Percentiles rank a stretch among this genome's conserved stretches.
These are phyloP conservation scores for Melanostoma mellinum DNA, from an alignment of 2,888 invertebrate species.

Conservation along the genomic window DNA sequence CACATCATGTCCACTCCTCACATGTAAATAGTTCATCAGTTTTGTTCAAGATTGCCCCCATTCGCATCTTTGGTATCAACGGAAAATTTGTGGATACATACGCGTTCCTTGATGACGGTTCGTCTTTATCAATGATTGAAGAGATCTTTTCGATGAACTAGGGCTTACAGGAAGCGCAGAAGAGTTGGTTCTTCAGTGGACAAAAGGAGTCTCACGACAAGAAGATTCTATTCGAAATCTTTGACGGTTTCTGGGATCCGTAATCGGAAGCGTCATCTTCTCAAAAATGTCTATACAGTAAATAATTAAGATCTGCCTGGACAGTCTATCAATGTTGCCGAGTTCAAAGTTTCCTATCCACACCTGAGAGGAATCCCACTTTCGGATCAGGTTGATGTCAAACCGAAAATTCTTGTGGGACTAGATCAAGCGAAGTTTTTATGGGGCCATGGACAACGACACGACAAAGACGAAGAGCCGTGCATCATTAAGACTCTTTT, in stretches of 20 bases:
- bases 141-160: too few species aligned
- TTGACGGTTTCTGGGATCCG: not conserved
- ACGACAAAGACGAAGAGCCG: not conserved
- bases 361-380: not conserved
- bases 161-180: too few species aligned
- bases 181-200: too few species aligned
- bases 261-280: not conserved
- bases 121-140: too few species aligned
- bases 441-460: not conserved
- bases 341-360: not conserved
- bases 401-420: constrained; percentile 7
- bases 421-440: constrained; percentile 5
- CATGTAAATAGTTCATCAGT: too few species aligned
- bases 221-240: not conserved
- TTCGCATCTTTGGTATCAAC: too few species aligned
- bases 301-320: not conserved
- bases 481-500: too few species aligned
- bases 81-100: too few species aligned
- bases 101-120: too few species aligned
- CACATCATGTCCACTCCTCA: too few species aligned
- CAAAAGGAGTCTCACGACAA: not conserved
- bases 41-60: too few species aligned
- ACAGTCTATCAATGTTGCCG: not conserved
- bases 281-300: not conserved
- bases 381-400: not conserved